Percentiles rank a stretch among this genome's conserved stretches.
These are phyloP conservation scores for Metacarcinus magister DNA, from an alignment of 2,888 invertebrate genomes.

Conservation along the genomic window DNA sequence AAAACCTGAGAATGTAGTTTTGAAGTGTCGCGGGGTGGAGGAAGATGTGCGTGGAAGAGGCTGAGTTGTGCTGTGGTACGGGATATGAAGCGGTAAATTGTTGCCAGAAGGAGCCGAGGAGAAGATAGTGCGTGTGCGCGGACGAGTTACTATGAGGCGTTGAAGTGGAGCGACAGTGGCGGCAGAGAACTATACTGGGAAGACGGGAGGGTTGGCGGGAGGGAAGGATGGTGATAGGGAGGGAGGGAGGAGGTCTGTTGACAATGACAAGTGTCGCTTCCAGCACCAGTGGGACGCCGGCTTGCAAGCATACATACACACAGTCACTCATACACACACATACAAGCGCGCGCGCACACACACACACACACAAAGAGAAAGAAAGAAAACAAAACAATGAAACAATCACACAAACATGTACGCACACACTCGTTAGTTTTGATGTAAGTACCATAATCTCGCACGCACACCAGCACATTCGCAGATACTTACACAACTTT, in stretches of 20 bases:
- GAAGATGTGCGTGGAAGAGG: background rate
- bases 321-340: conserved; percentile 47
- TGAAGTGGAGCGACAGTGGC: background rate
- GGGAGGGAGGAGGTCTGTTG: background rate
- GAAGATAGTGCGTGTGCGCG: background rate
- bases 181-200: background rate
- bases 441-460: background rate
- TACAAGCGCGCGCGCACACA: conserved; percentile 22
- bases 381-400: background rate
- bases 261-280: background rate
- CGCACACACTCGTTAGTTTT: background rate
- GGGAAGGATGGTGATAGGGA: background rate
- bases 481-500: background rate
- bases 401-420: conserved; percentile 16
- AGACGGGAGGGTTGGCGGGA: background rate
- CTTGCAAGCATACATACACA: conserved; percentile 45
- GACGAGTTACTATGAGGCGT: background rate
- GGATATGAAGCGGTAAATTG: conserved; percentile 32
- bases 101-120: background rate
- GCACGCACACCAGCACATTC: background rate
- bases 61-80: background rate
- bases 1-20: background rate
- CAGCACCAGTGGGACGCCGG: background rate
- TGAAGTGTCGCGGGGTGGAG: background rate
- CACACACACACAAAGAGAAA: background rate